A percentile compares a stretch with the other conserved stretches of the same genome.
phyloP scores from a whole-genome alignment of 2,888 invertebrate genomes.

The Amaurobius ferox region DNA sequence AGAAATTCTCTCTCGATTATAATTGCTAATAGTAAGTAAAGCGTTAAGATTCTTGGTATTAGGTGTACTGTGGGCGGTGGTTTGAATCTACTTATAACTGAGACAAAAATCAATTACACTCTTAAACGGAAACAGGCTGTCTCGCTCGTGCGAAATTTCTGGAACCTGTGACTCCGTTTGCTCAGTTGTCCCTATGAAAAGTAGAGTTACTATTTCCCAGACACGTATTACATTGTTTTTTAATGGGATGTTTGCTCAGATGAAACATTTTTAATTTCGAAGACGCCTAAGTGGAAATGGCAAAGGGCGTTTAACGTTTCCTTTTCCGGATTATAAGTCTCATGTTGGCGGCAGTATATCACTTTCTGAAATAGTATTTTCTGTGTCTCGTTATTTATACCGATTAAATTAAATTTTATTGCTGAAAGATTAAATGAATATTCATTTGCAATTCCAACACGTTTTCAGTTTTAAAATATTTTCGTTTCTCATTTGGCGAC shows the following conservation, averaged over 20 bases:
- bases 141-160: slow-evolving; percentile 23
- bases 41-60: neutral
- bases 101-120: slow-evolving; percentile 47
- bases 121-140: slow-evolving; percentile 38
- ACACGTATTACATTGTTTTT: slow-evolving; percentile 18
- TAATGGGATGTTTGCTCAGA: neutral
- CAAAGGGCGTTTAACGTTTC: too few species aligned
- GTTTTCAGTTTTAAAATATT: too few species aligned
- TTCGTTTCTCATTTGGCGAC: too few species aligned
- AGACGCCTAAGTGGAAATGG: too few species aligned
- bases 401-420: too few species aligned
- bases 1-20: neutral
- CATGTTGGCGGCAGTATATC: too few species aligned
- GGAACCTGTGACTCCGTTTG: slow-evolving; percentile 30
- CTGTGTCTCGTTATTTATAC: too few species aligned
- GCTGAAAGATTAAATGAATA: too few species aligned
- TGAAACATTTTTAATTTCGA: slow-evolving; percentile 18
- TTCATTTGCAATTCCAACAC: too few species aligned
- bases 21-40: neutral
- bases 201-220: neutral
- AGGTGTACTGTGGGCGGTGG: neutral
- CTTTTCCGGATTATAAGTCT: too few species aligned
- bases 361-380: too few species aligned
- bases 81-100: neutral
- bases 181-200: slow-evolving; percentile 37